Evolutionary conservation across 2,113 vertebrate genomes (phyloP), one percentile per base, ranked within the genome.

Genomic region (Rhea pennata): DNA sequence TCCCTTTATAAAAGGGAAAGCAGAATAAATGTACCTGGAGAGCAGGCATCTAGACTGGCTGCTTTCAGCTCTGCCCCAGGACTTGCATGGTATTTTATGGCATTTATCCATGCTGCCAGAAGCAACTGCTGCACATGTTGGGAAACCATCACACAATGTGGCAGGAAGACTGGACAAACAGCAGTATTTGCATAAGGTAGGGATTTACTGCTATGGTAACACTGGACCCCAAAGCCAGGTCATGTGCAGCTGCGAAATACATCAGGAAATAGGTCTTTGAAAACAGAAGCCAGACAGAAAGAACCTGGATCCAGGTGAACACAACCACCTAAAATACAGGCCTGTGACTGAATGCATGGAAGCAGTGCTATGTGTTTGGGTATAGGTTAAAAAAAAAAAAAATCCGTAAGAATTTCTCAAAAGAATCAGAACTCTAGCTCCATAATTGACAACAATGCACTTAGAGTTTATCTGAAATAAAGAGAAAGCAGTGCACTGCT

Each of bases 1-100:
- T 51, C 92, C 95, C 67, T 95, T 96, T 83, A 87, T 81, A 91
- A 95, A 92, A 90, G 89, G 92, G 95, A 95, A 95, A 94, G 72
- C 71, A 90, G 82, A 85, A 80, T 71, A 93, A 89, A 91, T 64
- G 70, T 87, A 84, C 50, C 61, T 92, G 76, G 75, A 88, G 66
- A 92, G 51, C 51, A 1, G 86, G 50, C 72, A 95, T 14, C 51
- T 69, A 40, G 33, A 65, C 1, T 33, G 42, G 39, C 33, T 73
- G 61, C 70, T 79, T 73, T 44, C 70, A 90, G 87, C 3, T 51
- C 64, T 83, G 84, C 64, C 84, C 48, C 56, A 53, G 87, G 86
- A 76, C 56, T 48, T 8, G 11, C 31, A 42, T 64, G 67, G 56
- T 33, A 9, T 42, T 94, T 66, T 12, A 40, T 19, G n/a, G 73